Evolutionary conservation across 2,888 invertebrate genomes (phyloP).

Genomic region (Agrotis ipsilon): DNA sequence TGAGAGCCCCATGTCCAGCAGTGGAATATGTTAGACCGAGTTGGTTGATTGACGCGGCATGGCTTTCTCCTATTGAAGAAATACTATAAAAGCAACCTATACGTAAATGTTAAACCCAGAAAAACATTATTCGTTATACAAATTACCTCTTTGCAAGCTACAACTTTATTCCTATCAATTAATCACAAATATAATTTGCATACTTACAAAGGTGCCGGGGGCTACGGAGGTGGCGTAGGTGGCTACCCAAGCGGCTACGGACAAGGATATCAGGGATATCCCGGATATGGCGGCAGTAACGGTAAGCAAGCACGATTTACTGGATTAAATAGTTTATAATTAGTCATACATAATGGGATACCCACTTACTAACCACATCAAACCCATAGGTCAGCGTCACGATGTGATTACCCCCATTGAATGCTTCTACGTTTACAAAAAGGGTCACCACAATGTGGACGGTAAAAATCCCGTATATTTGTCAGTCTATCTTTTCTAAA

Average conservation of each 20-base stretch:
- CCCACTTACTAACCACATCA: no score
- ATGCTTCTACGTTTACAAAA: no score
- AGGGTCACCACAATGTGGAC: no score
- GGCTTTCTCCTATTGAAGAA: neutral
- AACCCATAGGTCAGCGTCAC: no score
- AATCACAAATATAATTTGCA: constrained; percentile 18
- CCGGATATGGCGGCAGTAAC: constrained; percentile 60
- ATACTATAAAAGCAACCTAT: no score
- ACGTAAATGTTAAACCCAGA: neutral
- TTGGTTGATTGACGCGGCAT: neutral
- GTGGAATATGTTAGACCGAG: neutral
- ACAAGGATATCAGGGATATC: constrained; percentile 56
- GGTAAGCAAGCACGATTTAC: constrained; percentile 47
- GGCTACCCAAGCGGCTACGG: constrained; percentile 45
- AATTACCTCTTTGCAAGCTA: neutral
- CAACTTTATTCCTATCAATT: constrained; percentile 1
- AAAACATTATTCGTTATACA: neutral
- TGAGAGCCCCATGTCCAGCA: neutral
- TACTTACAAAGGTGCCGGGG: constrained; percentile 44
- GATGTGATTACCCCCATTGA: no score
- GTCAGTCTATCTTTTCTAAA: no score
- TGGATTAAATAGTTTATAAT: neutral
- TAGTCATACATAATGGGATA: no score
- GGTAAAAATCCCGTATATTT: no score
- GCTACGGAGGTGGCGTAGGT: constrained; percentile 47